Conservation (phyloP, 2,113 vertebrate species). For the Mormyrus lacerda region DNA sequence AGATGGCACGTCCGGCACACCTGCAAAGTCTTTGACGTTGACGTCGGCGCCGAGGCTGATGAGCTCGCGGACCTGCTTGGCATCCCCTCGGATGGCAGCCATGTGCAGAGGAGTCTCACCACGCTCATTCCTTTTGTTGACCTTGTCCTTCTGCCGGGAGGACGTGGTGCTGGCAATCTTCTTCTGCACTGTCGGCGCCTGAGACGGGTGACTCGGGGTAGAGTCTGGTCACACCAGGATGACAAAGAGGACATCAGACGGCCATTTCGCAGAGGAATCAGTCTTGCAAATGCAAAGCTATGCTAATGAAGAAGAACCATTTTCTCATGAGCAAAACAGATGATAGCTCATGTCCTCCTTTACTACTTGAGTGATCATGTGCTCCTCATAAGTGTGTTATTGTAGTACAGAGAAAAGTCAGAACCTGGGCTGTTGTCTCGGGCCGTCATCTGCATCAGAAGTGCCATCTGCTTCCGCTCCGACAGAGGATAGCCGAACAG, state of each 20-base stretch:
- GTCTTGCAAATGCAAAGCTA: neutral
- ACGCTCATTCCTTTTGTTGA: conserved; percentile 96
- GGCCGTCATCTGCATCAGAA: conserved; percentile 99
- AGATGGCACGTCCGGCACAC: conserved; percentile 49
- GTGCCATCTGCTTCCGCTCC: conserved; percentile 97
- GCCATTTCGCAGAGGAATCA: neutral
- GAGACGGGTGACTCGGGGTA: conserved; percentile 83
- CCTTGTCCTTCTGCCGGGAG: conserved; percentile 94
- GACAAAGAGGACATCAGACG: neutral
- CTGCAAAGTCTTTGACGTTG: conserved; percentile 98
- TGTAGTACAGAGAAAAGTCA: conserved; percentile 12
- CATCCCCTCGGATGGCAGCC: conserved; percentile 93
- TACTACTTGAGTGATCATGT: neutral
- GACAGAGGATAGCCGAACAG: conserved; percentile 97
- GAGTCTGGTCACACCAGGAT: conserved; percentile 67
- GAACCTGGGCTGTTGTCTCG: conserved; percentile 96
- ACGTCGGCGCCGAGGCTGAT: conserved; percentile 94
- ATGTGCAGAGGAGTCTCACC: conserved; percentile 95
- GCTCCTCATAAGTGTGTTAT: neutral
- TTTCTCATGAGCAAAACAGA: neutral
- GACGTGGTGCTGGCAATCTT: conserved; percentile 81
- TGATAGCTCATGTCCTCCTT: neutral
- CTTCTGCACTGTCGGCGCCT: conserved; percentile 81
- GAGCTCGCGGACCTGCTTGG: conserved; percentile 92
- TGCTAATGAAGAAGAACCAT: neutral